These are phyloP conservation scores for Zonitis immaculata DNA, from an alignment of 2,888 invertebrate species.

Conservation along the genomic window DNA sequence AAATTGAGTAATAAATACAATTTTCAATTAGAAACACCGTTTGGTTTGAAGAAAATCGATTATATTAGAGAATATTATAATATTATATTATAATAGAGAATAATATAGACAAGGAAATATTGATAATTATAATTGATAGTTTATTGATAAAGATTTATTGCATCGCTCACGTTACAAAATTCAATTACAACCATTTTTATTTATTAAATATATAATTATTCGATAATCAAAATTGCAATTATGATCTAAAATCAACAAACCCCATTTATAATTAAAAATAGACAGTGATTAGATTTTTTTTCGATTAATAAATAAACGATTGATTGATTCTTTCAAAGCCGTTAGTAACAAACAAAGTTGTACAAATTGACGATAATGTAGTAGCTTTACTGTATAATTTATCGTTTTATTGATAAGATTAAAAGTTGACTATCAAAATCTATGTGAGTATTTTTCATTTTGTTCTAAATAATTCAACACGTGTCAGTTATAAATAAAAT, in stretches of 20 bases:
- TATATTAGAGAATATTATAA: too few species aligned
- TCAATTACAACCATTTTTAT: not conserved
- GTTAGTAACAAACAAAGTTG: not conserved
- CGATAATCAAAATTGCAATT: too few species aligned
- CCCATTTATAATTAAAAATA: too few species aligned
- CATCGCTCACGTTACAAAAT: not conserved
- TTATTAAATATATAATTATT: too few species aligned
- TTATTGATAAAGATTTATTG: not conserved
- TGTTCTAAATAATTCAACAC: too few species aligned
- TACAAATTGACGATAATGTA: not conserved
- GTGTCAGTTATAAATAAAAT: too few species aligned
- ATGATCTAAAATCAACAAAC: too few species aligned
- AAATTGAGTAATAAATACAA: too few species aligned
- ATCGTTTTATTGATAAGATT: not conserved
- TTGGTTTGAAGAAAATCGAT: not conserved
- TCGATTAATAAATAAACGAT: not conserved
- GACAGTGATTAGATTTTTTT: not conserved
- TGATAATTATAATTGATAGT: not conserved
- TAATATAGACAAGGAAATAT: not conserved
- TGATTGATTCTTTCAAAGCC: not conserved
- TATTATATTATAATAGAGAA: not conserved
- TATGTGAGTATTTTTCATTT: too few species aligned
- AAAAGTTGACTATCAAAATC: not conserved
- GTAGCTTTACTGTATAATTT: not conserved
- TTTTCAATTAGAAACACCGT: too few species aligned